A percentile compares a stretch with the other conserved stretches of the same genome.
phyloP scores from a whole-genome alignment of 2,797 vertebrate genomes.

The Sitta carolinensis region DNA sequence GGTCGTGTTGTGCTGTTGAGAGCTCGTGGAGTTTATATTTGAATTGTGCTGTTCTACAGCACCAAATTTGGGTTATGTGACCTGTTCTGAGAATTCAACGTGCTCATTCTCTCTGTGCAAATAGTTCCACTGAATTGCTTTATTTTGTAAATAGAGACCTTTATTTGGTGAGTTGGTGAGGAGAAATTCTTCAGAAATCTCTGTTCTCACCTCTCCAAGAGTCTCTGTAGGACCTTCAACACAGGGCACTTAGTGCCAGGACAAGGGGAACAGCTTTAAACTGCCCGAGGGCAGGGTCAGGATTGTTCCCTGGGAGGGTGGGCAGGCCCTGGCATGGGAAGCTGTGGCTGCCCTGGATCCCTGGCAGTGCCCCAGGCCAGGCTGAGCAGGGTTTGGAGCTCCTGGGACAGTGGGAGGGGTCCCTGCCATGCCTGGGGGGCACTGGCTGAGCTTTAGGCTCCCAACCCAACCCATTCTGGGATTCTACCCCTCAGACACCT shows the following conservation, averaged over 20 bases:
- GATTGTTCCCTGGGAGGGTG: not conserved
- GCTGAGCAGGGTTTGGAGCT: not conserved
- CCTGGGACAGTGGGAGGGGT: not conserved
- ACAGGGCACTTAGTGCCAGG: not conserved
- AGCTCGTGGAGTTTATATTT: not conserved
- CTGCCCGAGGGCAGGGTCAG: not conserved
- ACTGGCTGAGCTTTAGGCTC: rapidly evolving
- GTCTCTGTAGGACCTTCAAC: not conserved
- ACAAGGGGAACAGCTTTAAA: not conserved
- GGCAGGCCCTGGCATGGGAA: not conserved
- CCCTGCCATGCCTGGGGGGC: not conserved
- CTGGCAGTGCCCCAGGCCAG: not conserved
- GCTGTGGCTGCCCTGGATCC: not conserved
- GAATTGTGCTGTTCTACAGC: not conserved
- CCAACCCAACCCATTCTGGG: not conserved
- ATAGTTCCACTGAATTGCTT: not conserved
- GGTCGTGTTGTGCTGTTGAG: not conserved
- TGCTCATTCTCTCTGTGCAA: not conserved
- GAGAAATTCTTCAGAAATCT: slow-evolving; percentile 18
- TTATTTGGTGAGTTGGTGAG: not conserved
- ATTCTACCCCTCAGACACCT: not conserved
- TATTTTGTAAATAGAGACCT: not conserved
- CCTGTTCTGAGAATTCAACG: not conserved
- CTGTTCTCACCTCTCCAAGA: not conserved
- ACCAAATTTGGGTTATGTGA: not conserved